Conservation (phyloP, 2,113 vertebrate genomes). For the Pogonocichla stellata region DNA sequence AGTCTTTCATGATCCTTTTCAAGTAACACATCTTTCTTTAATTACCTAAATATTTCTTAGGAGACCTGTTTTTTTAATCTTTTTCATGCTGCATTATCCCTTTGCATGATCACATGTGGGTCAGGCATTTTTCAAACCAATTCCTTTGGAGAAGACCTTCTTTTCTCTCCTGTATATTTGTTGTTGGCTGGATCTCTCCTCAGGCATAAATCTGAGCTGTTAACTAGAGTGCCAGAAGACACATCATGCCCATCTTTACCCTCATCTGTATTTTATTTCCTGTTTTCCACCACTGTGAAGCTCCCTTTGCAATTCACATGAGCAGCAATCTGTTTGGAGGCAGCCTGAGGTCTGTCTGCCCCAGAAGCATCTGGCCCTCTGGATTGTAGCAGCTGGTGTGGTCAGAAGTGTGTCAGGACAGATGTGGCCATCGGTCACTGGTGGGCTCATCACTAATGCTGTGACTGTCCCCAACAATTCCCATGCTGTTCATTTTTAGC, state of each 20-base stretch:
- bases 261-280: background rate
- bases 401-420: background rate
- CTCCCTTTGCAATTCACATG: background rate
- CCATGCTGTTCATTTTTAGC: background rate
- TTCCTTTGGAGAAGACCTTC: background rate
- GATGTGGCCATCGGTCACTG: fast-evolving
- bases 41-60: background rate
- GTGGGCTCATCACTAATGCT: background rate
- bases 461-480: background rate
- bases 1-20: background rate
- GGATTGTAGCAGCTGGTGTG: background rate
- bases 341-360: background rate
- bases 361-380: background rate
- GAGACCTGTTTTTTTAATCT: background rate
- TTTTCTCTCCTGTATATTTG: background rate
- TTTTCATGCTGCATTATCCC: background rate
- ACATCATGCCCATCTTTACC: background rate
- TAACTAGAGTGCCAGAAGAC: background rate
- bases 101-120: background rate
- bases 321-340: background rate
- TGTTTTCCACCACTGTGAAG: background rate
- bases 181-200: background rate
- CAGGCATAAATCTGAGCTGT: background rate
- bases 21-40: background rate
- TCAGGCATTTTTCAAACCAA: background rate